phyloP scores from a whole-genome alignment of 2,797 vertebrate species.

The Macrochelys suwanniensis region DNA sequence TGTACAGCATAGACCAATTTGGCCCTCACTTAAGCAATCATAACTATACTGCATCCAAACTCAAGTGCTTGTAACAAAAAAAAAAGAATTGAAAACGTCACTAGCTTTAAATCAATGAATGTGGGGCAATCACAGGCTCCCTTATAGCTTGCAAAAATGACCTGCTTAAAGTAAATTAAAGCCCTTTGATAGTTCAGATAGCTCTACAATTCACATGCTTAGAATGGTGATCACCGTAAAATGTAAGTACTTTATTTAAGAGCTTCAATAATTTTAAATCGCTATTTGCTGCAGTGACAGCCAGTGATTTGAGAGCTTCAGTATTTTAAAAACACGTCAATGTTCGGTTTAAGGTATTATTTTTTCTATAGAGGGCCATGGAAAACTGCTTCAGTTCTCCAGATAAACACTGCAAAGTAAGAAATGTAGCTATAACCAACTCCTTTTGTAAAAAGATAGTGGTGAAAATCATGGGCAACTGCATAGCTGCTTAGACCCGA shows the following conservation, averaged over 20 bases:
- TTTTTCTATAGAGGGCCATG: constrained; percentile 64
- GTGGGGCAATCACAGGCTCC: constrained; percentile 76
- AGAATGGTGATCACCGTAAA: constrained; percentile 82
- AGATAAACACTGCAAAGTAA: constrained; percentile 69
- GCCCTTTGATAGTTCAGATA: constrained; percentile 73
- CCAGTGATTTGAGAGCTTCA: constrained; percentile 57
- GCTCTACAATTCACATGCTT: constrained; percentile 75
- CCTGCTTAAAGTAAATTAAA: constrained; percentile 82
- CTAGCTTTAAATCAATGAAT: constrained; percentile 77
- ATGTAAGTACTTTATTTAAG: constrained; percentile 83
- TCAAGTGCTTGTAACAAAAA: constrained; percentile 62
- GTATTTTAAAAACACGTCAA: constrained; percentile 77
- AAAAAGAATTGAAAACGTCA: constrained; percentile 66
- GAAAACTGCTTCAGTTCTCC: constrained; percentile 73
- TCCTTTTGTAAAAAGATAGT: neutral
- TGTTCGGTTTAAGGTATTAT: constrained; percentile 68
- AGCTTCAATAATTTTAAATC: constrained; percentile 84
- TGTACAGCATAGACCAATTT: constrained; percentile 54
- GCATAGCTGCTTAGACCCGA: fast-evolving
- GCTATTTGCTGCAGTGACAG: constrained; percentile 76
- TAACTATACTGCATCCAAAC: constrained; percentile 57
- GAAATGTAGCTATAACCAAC: constrained; percentile 48
- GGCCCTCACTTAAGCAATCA: constrained; percentile 31
- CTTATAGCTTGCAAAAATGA: constrained; percentile 80
- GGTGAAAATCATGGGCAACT: neutral